Base-by-base conservation (phyloP, 2,113 vertebrate genomes). In the Lathamus discolor region DNA sequence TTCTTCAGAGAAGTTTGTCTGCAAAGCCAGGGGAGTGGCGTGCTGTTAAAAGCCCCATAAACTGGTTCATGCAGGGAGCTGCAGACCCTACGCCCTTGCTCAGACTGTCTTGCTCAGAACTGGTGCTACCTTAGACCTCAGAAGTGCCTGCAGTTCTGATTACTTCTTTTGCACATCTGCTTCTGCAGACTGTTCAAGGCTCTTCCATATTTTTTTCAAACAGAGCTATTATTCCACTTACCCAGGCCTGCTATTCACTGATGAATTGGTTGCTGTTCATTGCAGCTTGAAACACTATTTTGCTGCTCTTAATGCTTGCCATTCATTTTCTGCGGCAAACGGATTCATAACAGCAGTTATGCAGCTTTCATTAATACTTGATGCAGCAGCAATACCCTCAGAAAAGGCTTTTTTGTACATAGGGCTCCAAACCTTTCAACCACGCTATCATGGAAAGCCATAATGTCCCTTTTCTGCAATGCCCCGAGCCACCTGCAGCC, bases 401-500 rank as follows among this genome's bases (percentile, higher is more conserved):
- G 96, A 91, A 96, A 95, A 95, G 83, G 66, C 88, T 70, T 96
- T 94, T 96, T 97, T 96, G 95, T 95, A 66, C 31, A 27, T n/a
- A 41, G 55, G 76, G 80, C 93, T 96, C 86, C 92, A 83, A 97
- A 85, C 70, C 89, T 95, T 97, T 96, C 94, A 94, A 88, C 85
- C 74, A 73, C 2, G 0, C 95, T 81, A 70, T 87, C 83, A 25
- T 4, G 82, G 92, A 74, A 67, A 95, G 81, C 73, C 83, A 96
- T 96, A 97, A 96, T 94, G 95, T 91, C 83, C 93, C 89, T 90
- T 96, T 96, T 97, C 85, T 96, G 87, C 90, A 67, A 39, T 64
- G 93, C 68, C 88, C 82, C 2, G 2, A 90, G 96, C 96, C 98
- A 98, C 97, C 98, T 98, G 98, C 97, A 97, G 78, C 70, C 82